phyloP scores from a whole-genome alignment of 1,140 invertebrate species.

The Steinernema feltiae region DNA sequence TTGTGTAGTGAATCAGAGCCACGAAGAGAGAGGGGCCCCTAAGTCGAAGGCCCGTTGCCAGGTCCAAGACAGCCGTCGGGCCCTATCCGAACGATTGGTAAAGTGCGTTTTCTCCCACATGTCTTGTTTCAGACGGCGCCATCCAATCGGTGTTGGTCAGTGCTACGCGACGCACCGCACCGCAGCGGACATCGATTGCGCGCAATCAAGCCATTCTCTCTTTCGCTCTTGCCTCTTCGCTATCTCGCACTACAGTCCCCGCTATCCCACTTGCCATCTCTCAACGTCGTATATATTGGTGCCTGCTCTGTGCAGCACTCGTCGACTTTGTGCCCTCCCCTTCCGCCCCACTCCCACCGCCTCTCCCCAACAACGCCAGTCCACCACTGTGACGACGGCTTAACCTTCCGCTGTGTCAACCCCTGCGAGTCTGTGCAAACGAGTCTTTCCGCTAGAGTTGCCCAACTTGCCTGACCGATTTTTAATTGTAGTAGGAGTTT shows the following conservation, averaged over 20 bases:
- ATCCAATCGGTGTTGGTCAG: neutral
- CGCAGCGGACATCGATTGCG: slow-evolving; percentile 7
- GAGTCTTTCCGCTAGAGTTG: too few species aligned
- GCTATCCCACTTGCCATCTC: neutral
- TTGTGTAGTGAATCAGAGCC: too few species aligned
- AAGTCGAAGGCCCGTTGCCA: neutral
- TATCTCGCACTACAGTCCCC: slow-evolving; percentile 4
- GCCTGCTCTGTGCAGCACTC: neutral
- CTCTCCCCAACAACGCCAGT: neutral
- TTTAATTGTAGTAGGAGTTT: too few species aligned
- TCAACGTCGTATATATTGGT: neutral
- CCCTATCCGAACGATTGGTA: neutral
- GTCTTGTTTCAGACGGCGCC: neutral
- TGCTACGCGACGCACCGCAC: neutral
- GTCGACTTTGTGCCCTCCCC: neutral
- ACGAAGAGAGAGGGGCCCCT: too few species aligned
- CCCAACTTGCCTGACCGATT: too few species aligned
- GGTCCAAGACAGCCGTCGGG: neutral
- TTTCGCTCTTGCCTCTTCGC: neutral
- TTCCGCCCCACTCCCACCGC: neutral
- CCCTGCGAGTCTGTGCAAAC: neutral
- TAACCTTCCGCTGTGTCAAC: neutral
- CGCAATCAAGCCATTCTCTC: neutral
- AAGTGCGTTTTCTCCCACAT: neutral
- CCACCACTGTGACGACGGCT: neutral